Evolutionary conservation across 2,797 vertebrate species (phyloP), one percentile per base, ranked within the genome.

Genomic region (Pygocentrus nattereri): DNA sequence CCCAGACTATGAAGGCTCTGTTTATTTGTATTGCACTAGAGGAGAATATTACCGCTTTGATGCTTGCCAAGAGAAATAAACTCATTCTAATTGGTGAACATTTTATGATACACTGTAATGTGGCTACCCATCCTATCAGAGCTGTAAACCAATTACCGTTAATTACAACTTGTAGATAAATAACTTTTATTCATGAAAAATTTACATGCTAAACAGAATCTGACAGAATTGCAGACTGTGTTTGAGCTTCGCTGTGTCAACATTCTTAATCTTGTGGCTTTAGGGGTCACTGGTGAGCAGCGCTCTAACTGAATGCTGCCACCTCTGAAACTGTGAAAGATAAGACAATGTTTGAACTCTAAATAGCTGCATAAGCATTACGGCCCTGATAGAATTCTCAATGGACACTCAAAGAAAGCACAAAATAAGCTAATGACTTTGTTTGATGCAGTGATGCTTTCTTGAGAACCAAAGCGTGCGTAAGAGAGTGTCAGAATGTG

Each of bases 41-140:
- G 85, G 82, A 91, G 83, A 89, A 90, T 84, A 74, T 89, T 81
- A 89, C 81, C 77, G 68, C 90, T 91, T 89, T 87, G 85, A 89
- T 88, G 82, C 69, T 78, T 88, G 88, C 86, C 84, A 89, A 88
- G 83, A 85, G 88, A 90, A 90, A 88, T 82, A 88, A 88, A 85
- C 68, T 73, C 58, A 71, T 69, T 75, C 61, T 88, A 87, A 91
- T 89, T 88, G 87, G 74, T 85, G 78, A 89, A 83, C 83, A 85
- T 88, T 78, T 73, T 86, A 82, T 86, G 80, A 87, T 77, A 52
- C 49, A 76, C 67, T 88, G 86, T 84, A 87, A 90, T 89, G 86
- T 80, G 82, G 73, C 82, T 85, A 77, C 64, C 19, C 72, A 69
- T 74, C 71, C 84, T 87, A 90, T 85, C 81, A 74, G 52, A 82